phyloP scores from a whole-genome alignment of 2,797 vertebrate genomes.

The Heliangelus exortis region DNA sequence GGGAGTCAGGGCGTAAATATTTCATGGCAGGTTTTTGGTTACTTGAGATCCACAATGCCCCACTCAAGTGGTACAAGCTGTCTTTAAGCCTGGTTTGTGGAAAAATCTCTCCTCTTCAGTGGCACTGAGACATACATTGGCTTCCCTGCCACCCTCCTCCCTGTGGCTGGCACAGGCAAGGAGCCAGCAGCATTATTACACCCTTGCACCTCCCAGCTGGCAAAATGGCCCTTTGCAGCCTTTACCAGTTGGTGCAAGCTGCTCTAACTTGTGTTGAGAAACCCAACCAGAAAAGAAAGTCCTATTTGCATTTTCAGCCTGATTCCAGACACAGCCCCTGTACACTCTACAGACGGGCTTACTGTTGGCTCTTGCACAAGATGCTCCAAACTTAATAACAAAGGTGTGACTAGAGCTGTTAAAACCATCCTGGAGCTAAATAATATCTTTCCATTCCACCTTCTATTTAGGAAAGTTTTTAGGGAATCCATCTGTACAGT shows the following conservation, averaged over 20 bases:
- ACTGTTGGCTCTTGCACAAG: slow-evolving; percentile 12
- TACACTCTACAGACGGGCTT: not conserved
- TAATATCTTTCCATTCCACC: slow-evolving; percentile 41
- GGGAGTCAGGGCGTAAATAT: slow-evolving; percentile 10
- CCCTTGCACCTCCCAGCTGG: slow-evolving; percentile 73
- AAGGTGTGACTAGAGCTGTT: slow-evolving; percentile 53
- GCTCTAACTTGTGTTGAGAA: slow-evolving; percentile 70
- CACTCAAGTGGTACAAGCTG: slow-evolving; percentile 60
- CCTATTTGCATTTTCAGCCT: slow-evolving; percentile 69
- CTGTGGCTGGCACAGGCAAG: slow-evolving; percentile 66
- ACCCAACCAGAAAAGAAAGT: slow-evolving; percentile 62
- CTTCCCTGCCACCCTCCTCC: slow-evolving; percentile 53
- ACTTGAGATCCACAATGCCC: not conserved
- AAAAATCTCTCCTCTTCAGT: slow-evolving; percentile 14
- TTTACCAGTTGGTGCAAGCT: slow-evolving; percentile 75
- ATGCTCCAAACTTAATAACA: slow-evolving; percentile 52
- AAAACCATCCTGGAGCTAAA: slow-evolving; percentile 33
- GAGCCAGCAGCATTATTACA: slow-evolving; percentile 71
- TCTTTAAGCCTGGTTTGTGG: slow-evolving; percentile 43
- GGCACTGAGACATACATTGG: slow-evolving; percentile 24
- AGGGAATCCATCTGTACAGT: slow-evolving; percentile 44
- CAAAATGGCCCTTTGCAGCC: slow-evolving; percentile 72
- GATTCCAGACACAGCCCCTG: slow-evolving; percentile 44
- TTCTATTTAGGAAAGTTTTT: slow-evolving; percentile 58
- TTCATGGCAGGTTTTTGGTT: not conserved